phyloP scores from a whole-genome alignment of 2,113 vertebrate genomes.

The Hippocampus abdominalis region DNA sequence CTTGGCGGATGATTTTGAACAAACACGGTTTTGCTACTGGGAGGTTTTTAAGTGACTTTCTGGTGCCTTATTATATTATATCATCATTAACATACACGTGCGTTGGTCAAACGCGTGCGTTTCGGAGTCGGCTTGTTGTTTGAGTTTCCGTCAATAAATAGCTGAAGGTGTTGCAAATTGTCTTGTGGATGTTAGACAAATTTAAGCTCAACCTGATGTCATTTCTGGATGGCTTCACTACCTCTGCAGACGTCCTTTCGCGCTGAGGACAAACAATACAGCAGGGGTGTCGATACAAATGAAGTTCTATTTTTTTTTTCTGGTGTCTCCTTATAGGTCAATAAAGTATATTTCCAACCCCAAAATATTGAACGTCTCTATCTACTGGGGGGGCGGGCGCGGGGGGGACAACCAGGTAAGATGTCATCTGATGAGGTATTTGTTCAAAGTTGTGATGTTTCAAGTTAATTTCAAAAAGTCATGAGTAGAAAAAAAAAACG shows the following conservation, averaged over 20 bases:
- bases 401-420: no score
- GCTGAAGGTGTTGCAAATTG: neutral
- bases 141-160: neutral
- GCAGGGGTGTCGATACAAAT: slow-evolving; percentile 37
- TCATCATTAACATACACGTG: neutral
- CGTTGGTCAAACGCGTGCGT: neutral
- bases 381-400: neutral
- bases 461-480: no score
- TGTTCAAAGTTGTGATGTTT: no score
- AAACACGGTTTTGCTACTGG: neutral
- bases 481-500: no score
- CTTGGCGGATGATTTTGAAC: neutral
- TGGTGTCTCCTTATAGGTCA: slow-evolving; percentile 44
- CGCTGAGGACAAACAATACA: slow-evolving; percentile 22
- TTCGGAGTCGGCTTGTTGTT: neutral
- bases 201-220: slow-evolving; percentile 14
- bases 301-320: slow-evolving; percentile 12
- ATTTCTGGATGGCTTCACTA: slow-evolving; percentile 48
- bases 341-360: slow-evolving; percentile 23
- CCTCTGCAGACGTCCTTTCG: slow-evolving; percentile 47
- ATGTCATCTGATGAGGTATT: no score
- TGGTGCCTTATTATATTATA: slow-evolving; percentile 53
- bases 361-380: neutral
- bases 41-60: neutral
- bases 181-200: slow-evolving; percentile 10